Conservation (phyloP, 2,888 invertebrate species). For the Chaitophorus viminalis region DNA sequence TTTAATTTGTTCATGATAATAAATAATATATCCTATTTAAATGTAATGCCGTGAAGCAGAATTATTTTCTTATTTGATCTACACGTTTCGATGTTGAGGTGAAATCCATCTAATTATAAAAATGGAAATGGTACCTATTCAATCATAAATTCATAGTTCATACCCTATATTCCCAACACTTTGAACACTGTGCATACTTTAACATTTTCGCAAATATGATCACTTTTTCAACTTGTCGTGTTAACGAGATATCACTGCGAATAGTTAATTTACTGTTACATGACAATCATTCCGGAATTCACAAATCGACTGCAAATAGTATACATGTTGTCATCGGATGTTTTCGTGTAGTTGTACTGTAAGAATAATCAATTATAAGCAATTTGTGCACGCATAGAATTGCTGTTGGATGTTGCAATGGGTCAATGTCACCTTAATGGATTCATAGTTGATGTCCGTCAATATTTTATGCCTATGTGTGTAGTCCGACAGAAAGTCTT, state of each 20-base stretch:
- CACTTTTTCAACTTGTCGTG: too few relatives aligned
- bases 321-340: background rate
- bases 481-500: slow-evolving; percentile 11
- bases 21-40: too few relatives aligned
- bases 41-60: too few relatives aligned
- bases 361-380: background rate
- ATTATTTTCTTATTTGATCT: too few relatives aligned
- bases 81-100: too few relatives aligned
- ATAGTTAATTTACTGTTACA: background rate
- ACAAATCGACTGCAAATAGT: slow-evolving; percentile 23
- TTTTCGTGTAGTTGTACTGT: slow-evolving; percentile 9
- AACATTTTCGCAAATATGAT: too few relatives aligned
- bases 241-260: background rate
- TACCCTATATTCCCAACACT: too few relatives aligned
- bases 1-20: too few relatives aligned
- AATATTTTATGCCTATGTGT: background rate
- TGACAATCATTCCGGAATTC: slow-evolving; percentile 11
- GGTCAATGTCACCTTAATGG: slow-evolving; percentile 6
- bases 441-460: slow-evolving; percentile 25
- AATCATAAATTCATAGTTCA: too few relatives aligned
- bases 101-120: too few relatives aligned
- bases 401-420: background rate
- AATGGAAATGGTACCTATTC: too few relatives aligned
- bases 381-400: background rate
- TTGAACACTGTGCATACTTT: too few relatives aligned